Percentiles rank a stretch among this genome's conserved stretches.
phyloP scores from a whole-genome alignment of 2,113 vertebrate genomes.

The Rhinopomastus cyanomelas region DNA sequence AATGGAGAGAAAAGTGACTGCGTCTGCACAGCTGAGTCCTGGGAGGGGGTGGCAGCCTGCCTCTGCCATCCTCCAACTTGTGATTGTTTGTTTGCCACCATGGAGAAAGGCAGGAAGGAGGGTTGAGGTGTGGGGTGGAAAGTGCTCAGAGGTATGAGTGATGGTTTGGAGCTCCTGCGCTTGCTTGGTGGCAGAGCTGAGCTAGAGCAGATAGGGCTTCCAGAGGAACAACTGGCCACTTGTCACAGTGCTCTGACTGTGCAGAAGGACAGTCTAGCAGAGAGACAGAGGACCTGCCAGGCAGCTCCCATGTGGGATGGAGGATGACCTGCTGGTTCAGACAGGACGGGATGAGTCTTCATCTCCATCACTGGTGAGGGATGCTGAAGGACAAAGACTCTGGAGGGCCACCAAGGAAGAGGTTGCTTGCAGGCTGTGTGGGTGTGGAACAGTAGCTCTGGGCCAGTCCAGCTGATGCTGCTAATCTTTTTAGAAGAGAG shows the following conservation, averaged over 20 bases:
- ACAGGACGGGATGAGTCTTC: not conserved
- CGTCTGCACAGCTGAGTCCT: not conserved
- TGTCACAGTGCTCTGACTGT: not conserved
- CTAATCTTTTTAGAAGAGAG: not conserved
- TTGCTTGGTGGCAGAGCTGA: not conserved
- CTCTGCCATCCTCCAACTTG: not conserved
- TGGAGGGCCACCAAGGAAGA: not conserved
- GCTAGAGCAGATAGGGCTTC: not conserved
- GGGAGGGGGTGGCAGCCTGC: not conserved
- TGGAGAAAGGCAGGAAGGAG: not conserved
- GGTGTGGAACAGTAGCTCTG: not conserved
- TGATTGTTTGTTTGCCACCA: not conserved
- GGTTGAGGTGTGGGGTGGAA: not conserved
- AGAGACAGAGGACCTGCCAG: not conserved
- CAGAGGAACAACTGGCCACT: not conserved
- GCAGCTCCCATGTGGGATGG: not conserved
- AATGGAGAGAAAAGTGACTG: not conserved
- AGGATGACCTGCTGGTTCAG: not conserved
- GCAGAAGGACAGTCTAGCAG: not conserved
- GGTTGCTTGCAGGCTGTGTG: not conserved
- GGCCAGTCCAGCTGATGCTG: not conserved
- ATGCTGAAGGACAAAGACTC: not conserved
- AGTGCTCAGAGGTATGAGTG: rapidly evolving
- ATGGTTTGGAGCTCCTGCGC: not conserved
- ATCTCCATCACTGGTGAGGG: not conserved